Evolutionary conservation across 1,140 invertebrate species (phyloP).

Genomic region (Cydia strobilella): DNA sequence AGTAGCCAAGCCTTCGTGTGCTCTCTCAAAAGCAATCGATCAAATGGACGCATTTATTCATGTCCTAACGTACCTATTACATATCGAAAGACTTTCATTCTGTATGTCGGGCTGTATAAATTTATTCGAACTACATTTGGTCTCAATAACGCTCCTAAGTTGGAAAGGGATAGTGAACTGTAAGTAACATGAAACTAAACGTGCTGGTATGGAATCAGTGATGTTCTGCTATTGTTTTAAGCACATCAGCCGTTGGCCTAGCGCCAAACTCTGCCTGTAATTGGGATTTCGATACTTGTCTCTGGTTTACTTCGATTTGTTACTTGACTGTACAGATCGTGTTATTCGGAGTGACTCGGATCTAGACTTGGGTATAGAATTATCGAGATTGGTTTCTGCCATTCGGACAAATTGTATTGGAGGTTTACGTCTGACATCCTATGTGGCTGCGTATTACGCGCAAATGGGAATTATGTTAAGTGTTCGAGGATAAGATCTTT

Average conservation of each 20-base stretch:
- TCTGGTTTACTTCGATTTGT: slow-evolving; percentile 26
- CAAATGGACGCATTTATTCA: slow-evolving; percentile 60
- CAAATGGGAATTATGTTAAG: not conserved
- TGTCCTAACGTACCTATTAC: not conserved
- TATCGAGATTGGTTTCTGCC: slow-evolving; percentile 12
- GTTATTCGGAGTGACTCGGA: slow-evolving; percentile 22
- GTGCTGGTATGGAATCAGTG: not conserved
- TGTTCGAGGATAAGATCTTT: not conserved
- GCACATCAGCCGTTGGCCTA: slow-evolving; percentile 22
- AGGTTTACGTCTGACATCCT: not conserved
- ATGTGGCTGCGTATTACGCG: not conserved
- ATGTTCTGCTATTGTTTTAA: slow-evolving; percentile 24
- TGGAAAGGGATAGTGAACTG: not conserved
- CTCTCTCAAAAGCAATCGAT: slow-evolving; percentile 50
- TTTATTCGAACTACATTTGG: not conserved
- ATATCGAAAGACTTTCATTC: not conserved
- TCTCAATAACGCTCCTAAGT: not conserved
- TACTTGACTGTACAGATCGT: slow-evolving; percentile 18
- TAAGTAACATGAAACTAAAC: not conserved
- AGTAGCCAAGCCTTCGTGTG: slow-evolving; percentile 27
- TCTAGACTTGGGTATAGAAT: slow-evolving; percentile 3
- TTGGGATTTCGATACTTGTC: slow-evolving; percentile 32
- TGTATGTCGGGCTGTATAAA: not conserved
- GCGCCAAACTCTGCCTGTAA: slow-evolving; percentile 29
- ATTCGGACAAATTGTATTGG: not conserved